Percentiles rank a stretch among this genome's conserved stretches.
Conservation (phyloP, 2,888 invertebrate genomes). For the Oscheius onirici region DNA sequence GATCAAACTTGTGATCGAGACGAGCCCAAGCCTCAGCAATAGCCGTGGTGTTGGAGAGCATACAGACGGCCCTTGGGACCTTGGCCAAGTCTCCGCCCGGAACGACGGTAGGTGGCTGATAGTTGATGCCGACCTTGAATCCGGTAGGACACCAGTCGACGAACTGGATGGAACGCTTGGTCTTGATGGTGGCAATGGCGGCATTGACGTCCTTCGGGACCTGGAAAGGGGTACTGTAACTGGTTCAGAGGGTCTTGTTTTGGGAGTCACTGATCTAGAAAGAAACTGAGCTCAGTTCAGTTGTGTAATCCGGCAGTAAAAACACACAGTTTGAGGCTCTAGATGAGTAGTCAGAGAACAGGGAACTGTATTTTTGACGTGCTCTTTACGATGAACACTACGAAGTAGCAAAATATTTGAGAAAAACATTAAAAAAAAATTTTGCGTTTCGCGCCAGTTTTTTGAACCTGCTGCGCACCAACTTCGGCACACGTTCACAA, state of each 20-base stretch:
- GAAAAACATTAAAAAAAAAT: too few relatives aligned
- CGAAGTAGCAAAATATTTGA: too few relatives aligned
- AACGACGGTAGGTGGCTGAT: slow-evolving; percentile 80
- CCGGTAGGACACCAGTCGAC: slow-evolving; percentile 70
- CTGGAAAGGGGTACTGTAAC: background rate
- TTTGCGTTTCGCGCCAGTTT: too few relatives aligned
- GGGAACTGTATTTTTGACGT: too few relatives aligned
- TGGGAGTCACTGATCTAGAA: background rate
- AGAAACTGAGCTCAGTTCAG: too few relatives aligned
- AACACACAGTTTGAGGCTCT: too few relatives aligned
- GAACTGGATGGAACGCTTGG: slow-evolving; percentile 69
- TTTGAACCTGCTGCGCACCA: too few relatives aligned
- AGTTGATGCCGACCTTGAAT: slow-evolving; percentile 71
- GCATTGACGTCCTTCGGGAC: slow-evolving; percentile 68
- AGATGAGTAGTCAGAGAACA: too few relatives aligned
- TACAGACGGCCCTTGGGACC: slow-evolving; percentile 81
- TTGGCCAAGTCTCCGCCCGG: slow-evolving; percentile 86
- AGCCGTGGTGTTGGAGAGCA: slow-evolving; percentile 76
- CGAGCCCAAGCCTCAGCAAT: slow-evolving; percentile 84
- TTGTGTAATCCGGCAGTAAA: too few relatives aligned
- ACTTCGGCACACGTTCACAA: too few relatives aligned
- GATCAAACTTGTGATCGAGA: slow-evolving; percentile 81
- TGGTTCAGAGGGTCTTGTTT: background rate
- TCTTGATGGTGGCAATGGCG: slow-evolving; percentile 69
- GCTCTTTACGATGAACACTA: too few relatives aligned